phyloP scores from a whole-genome alignment of 2,888 invertebrate genomes.

The Eupithecia exiguata region DNA sequence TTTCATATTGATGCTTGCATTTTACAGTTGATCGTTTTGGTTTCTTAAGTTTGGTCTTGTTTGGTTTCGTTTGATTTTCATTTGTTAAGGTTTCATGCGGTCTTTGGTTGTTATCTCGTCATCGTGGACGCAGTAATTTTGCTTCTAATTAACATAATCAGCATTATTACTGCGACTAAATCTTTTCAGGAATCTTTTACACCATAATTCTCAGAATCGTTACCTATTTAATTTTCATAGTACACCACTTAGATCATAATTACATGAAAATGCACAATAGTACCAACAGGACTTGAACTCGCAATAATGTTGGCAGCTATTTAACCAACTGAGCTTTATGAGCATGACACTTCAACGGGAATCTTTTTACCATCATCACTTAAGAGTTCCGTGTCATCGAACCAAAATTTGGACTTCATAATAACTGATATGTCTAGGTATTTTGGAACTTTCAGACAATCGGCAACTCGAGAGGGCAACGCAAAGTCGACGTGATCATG shows the following conservation, averaged over 20 bases:
- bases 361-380: background rate
- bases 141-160: background rate
- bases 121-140: background rate
- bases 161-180: background rate
- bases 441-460: constrained; percentile 93
- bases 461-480: constrained; percentile 88
- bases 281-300: too few relatives aligned
- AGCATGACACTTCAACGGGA: background rate
- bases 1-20: background rate
- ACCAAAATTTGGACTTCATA: constrained; percentile 43
- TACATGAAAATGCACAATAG: too few relatives aligned
- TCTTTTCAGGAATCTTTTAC: background rate
- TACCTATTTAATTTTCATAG: background rate
- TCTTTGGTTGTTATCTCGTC: background rate
- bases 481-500: constrained; percentile 81
- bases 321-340: background rate
- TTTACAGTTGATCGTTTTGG: background rate
- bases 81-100: background rate
- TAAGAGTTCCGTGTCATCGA: background rate
- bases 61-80: background rate
- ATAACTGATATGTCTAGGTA: constrained; percentile 86
- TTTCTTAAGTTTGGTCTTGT: background rate
- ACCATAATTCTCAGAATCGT: background rate
- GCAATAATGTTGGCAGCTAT: too few relatives aligned
- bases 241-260: too few relatives aligned